Base-by-base conservation (phyloP, 2,113 vertebrate genomes). In the Peromyscus polionotus region DNA sequence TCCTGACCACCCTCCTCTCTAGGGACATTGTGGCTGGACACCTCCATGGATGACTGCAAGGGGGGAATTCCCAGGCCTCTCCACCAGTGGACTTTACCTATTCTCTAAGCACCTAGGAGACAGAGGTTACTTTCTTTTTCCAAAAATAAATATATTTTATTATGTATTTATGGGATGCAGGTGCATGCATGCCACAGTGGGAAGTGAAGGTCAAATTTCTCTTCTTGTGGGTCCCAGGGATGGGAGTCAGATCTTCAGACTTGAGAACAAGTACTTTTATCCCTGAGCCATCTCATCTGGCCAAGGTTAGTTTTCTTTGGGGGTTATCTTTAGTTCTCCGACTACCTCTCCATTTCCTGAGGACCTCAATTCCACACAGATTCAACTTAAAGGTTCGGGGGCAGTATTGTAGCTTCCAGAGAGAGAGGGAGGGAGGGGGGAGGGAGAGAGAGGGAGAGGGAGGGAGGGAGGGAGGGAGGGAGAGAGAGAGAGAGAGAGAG, bases 51-150 rank as follows among this genome's bases (percentile, higher is more conserved):
- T 7, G 3, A 28, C 17, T n/a, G 0, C 16, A 11, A 10, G 3
- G 7, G 0, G 13, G 5, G 12, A 17, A 1, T n/a, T 65, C 31
- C 13, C 19, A 3, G 36, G 26, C 1, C 0, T 42, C 84, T 20
- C 13, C 13, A 3, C 0, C 0, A 54, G 9, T 2, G 11, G 10
- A 70, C n/a, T 48, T 24, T 12, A 14, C 1, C 3, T 36, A 28
- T 4, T 0, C 5, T 14, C 3, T 14, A 45, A 59, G n/a, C 14
- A 61, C 33, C 28, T 0, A 1, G 13, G 85, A 7, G 17, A 48
- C 14, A 10, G 42, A 36, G 20, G 2, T 1, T 54, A 45, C 45
- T 65, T 48, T 45, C 31, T n/a, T 63, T 68, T n/a, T 42, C 11
- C 10, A 73, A 73, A 73, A 73, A 19, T 39, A 59, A 24, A 61